Evolutionary conservation across 1,140 invertebrate species (phyloP), one percentile per base, ranked within the genome.

Genomic region (Zaprionus capensis): DNA sequence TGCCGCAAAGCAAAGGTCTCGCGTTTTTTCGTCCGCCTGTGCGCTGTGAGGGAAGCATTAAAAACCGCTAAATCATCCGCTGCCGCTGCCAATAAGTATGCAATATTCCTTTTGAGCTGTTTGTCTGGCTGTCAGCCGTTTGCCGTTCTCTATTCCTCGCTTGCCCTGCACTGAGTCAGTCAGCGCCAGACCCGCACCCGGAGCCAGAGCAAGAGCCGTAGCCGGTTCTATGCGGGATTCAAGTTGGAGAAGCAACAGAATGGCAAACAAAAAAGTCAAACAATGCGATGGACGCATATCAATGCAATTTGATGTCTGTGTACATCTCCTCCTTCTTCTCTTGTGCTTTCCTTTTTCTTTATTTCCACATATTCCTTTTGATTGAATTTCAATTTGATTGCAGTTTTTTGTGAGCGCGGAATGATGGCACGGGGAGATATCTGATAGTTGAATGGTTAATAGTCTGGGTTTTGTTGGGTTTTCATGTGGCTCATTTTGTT

Each of bases 311-410:
- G 73, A 78, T 75, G 71, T 78, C 80, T 80, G 70, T 87, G 70
- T 82, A 78, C 41, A 53, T 77, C 70, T 55, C 2, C 53, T 49
- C 36, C 57, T 62, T 61, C 73, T 62, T 56, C 51, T 53, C 49
- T 12, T 36, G 9, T 49, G 28, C 22, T 26, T 44, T n/a, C 36
- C 55, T 65, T 76, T 49, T 64, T 55, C 24, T 44, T 62, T 64
- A 65, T 65, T 49, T 56, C 49, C 64, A 74, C 55, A 85, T 79
- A 86, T 86, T 86, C 70, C 69, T 64, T 74, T 82, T 82, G 80
- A 87, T 87, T 80, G 83, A 82, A 86, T 77, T 86, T 86, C 76
- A 82, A 82, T 87, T 86, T 82, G 80, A 80, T 82, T 86, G 78
- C 64, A 79, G 79, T 81, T 87, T 78, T 86, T 84, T 76, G 56